Base-by-base conservation (phyloP, 30 jellyfish, hydroid and myxozoan species). In the Hydractinia symbiolongicarpus region DNA sequence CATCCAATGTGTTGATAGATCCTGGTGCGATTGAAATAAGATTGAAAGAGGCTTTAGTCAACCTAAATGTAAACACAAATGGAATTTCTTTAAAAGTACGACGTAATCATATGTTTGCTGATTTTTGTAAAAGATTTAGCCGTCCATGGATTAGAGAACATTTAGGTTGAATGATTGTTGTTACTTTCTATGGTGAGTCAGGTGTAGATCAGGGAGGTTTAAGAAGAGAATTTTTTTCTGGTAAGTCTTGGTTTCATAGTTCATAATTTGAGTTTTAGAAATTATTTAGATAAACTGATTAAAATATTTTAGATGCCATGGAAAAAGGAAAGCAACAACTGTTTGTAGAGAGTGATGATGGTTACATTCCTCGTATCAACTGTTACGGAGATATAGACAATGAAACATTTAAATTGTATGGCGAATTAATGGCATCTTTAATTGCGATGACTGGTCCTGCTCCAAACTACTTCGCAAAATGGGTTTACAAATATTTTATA, bases 101-200 rank as follows among this genome's bases (percentile, higher is more conserved):
- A 64, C 74, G 74, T n/a, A 64, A 64, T 51, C 74, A 64, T 51
- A 64, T 51, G 40, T 64, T 64, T 64, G 74, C 19, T n/a, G 74
- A 64, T 58, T 58, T 58, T 58, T 58, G 69, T 16, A 58, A 13
- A 58, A 58, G 69, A 58, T 64, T 64, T 64, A n/a, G 52, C 9
- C 40, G 19, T 44, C 17, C 19, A 6, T 64, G 74, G 74, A 51
- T 64, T 13, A 64, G 74, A 13, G 40, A 64, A 7, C 19, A 64
- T 6, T n/a, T 6, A 7, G 9, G 52, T 6, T 44, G 6, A n/a
- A 7, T 64, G 19, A n/a, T 64, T 64, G 74, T 64, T 64, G 74
- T 64, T 44, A n/a, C 74, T 7, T 64, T 64, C 40, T n/a, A n/a
- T 13, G 74, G 74, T 7, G 74, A 64, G 40, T n/a, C 74, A n/a